Conservation (phyloP, 2,888 invertebrate species). For the Platycheirus albimanus region DNA sequence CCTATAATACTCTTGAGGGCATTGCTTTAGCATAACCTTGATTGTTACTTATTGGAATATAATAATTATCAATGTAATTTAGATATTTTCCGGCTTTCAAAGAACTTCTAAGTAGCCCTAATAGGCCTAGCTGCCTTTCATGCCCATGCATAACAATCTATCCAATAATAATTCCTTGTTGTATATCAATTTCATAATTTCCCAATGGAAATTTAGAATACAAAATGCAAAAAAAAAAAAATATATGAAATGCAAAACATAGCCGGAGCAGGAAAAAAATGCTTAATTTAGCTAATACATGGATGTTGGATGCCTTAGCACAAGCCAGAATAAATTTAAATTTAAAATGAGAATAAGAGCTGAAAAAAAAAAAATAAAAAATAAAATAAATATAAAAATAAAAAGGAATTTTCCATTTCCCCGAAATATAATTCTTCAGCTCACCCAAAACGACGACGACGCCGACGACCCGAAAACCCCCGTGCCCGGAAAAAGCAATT, state of each 20-base stretch:
- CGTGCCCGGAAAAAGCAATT: constrained; percentile 55
- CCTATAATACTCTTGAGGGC: too few relatives aligned
- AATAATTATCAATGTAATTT: neutral
- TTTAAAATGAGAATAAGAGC: constrained; percentile 55
- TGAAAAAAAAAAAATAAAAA: constrained; percentile 11
- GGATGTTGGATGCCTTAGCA: constrained; percentile 63
- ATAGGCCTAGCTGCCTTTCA: neutral
- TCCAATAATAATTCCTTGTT: neutral
- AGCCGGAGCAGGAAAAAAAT: constrained; percentile 46
- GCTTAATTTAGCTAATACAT: constrained; percentile 63
- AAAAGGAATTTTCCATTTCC: constrained; percentile 47
- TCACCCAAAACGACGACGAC: constrained; percentile 25
- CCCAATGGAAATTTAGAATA: constrained; percentile 59
- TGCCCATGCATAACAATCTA: neutral
- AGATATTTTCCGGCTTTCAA: neutral
- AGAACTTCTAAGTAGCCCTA: neutral
- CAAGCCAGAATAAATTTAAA: constrained; percentile 72
- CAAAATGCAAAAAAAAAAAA: constrained; percentile 33
- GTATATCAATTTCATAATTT: constrained; percentile 59
- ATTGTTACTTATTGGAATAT: neutral
- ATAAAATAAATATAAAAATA: neutral
- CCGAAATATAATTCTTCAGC: constrained; percentile 50
- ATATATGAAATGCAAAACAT: constrained; percentile 46
- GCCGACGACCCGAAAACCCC: constrained; percentile 9
- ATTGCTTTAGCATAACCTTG: neutral